These are phyloP conservation scores for Prorops nasuta DNA, from an alignment of 1,140 invertebrate genomes.

Conservation along the genomic window DNA sequence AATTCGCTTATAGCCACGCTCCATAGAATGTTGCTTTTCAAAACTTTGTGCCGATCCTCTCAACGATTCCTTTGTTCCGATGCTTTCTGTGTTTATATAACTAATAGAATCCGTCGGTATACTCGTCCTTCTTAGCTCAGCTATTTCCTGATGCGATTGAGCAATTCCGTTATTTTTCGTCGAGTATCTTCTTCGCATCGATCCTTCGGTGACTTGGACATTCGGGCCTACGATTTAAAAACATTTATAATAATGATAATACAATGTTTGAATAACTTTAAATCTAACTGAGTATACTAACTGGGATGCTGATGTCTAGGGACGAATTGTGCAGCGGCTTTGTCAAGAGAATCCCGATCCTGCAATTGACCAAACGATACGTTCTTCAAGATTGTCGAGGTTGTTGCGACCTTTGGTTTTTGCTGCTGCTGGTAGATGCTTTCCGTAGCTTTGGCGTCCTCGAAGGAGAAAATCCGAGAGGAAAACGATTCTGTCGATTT, in stretches of 20 bases:
- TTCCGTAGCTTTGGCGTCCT: no score
- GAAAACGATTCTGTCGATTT: no score
- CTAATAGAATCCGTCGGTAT: conserved; percentile 50
- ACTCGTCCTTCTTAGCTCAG: conserved; percentile 39
- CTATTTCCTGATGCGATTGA: conserved; percentile 49
- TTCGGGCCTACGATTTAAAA: no score
- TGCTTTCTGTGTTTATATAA: conserved; percentile 48
- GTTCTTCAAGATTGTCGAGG: conserved; percentile 49
- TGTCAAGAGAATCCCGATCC: conserved; percentile 44
- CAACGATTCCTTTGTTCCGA: conserved; percentile 22
- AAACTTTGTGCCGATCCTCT: conserved; percentile 32
- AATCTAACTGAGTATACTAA: conserved; percentile 14
- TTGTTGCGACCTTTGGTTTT: conserved; percentile 35
- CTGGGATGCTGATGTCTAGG: conserved; percentile 47
- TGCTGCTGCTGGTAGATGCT: no score
- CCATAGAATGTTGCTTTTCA: conserved; percentile 33
- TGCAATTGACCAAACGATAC: conserved; percentile 53
- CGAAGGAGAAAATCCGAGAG: no score
- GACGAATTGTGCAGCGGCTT: conserved; percentile 46
- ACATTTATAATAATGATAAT: no score
- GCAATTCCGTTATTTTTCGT: conserved; percentile 46
- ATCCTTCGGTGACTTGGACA: no score
- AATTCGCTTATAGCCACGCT: conserved; percentile 40
- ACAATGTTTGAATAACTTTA: background rate
- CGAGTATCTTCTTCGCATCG: conserved; percentile 47